A percentile compares a stretch with the other conserved stretches of the same genome.
These are phyloP conservation scores for Phyllopteryx taeniolatus DNA, from an alignment of 2,113 vertebrate species.

Conservation along the genomic window DNA sequence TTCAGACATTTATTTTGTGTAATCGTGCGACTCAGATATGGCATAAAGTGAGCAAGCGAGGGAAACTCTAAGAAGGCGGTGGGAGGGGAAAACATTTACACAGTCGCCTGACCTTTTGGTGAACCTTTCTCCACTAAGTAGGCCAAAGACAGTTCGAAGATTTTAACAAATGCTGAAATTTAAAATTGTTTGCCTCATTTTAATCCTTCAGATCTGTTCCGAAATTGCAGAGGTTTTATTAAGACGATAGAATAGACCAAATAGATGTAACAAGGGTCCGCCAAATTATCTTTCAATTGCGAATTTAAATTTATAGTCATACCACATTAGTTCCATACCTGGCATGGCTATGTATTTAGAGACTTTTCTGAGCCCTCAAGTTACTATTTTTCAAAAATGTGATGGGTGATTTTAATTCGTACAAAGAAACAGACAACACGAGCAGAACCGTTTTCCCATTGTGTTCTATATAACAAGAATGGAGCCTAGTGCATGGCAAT, in stretches of 20 bases:
- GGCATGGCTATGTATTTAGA: background rate
- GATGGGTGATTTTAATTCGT: too few species aligned
- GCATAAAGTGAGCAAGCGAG: constrained; percentile 26
- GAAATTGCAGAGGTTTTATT: background rate
- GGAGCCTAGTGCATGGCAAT: too few species aligned
- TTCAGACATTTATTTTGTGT: constrained; percentile 56
- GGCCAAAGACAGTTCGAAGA: background rate
- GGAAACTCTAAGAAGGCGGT: constrained; percentile 29
- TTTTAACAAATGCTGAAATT: background rate
- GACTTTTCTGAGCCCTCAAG: background rate
- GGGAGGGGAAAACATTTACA: constrained; percentile 42
- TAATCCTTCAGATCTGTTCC: background rate
- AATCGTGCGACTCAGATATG: constrained; percentile 41
- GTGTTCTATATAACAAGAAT: too few species aligned
- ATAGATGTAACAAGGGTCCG: background rate
- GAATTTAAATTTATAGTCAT: background rate
- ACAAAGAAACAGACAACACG: too few species aligned
- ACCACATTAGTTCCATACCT: background rate
- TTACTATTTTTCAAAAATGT: background rate
- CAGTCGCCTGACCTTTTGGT: constrained; percentile 55
- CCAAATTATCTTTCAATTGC: background rate
- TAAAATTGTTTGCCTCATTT: background rate
- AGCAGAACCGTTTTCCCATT: too few species aligned
- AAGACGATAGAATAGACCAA: background rate
- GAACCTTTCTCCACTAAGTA: constrained; percentile 47